Percentiles rank a stretch among this genome's conserved stretches.
Evolutionary conservation across 2,113 vertebrate species (phyloP).

Genomic region (Callopanchax toddi): DNA sequence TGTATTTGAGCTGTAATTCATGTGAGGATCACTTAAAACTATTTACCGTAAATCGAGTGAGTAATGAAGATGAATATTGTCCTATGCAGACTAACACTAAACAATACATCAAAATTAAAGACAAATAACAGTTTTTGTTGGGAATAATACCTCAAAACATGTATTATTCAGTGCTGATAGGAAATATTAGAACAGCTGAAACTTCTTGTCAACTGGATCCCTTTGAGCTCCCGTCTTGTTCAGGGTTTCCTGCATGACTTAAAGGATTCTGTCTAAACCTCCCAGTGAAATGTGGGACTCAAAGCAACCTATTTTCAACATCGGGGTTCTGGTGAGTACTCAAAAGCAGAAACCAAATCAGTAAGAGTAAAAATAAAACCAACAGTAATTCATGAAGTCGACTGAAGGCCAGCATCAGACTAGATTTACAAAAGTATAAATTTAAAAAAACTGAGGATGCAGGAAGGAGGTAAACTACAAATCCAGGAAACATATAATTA

Average conservation of each 20-base stretch:
- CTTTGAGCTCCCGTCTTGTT: background rate
- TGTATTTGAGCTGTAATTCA: slow-evolving; percentile 13
- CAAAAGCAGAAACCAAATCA: background rate
- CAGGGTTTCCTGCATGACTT: background rate
- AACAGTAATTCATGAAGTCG: background rate
- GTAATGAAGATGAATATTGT: slow-evolving; percentile 27
- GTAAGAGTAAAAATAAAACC: background rate
- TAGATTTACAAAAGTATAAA: background rate
- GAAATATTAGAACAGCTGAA: background rate
- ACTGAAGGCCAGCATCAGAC: background rate
- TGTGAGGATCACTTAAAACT: too few species aligned
- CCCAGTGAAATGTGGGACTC: background rate
- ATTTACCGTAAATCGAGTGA: too few species aligned
- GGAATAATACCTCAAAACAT: slow-evolving; percentile 3
- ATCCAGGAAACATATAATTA: too few species aligned
- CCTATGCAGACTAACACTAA: background rate
- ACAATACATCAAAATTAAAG: background rate
- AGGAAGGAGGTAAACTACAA: too few species aligned
- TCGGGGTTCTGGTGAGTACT: background rate
- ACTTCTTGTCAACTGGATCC: slow-evolving; percentile 2
- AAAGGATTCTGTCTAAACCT: background rate
- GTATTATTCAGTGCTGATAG: slow-evolving; percentile 9
- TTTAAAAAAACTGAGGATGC: too few species aligned
- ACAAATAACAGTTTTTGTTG: slow-evolving; percentile 4
- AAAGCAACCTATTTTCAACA: background rate